Percentiles rank a stretch among this genome's conserved stretches.
These are phyloP conservation scores for Nothoprocta perdicaria DNA, from an alignment of 2,113 vertebrate species.

Conservation along the genomic window DNA sequence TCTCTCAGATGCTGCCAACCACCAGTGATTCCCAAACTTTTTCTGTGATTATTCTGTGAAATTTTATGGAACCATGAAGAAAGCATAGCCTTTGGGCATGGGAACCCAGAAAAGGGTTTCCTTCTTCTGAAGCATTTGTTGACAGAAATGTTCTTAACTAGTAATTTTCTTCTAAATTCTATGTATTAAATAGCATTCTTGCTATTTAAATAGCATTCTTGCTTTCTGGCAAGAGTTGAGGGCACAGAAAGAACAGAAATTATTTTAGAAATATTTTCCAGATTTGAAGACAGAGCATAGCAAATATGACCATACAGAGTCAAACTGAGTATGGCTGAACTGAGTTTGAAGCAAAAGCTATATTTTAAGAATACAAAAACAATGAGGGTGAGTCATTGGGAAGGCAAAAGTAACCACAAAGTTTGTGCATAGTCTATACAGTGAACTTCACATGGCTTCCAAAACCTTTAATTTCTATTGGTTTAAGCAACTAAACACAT, in stretches of 20 bases:
- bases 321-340: neutral
- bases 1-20: accelerated
- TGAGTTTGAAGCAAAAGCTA: conserved; percentile 52
- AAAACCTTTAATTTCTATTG: conserved; percentile 74
- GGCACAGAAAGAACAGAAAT: neutral
- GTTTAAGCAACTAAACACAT: conserved; percentile 67
- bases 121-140: neutral
- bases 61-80: neutral
- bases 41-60: neutral
- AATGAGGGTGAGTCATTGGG: conserved; percentile 63
- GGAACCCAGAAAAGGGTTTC: neutral
- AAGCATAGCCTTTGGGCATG: neutral
- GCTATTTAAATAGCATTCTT: neutral
- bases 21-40: neutral
- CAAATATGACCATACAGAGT: neutral
- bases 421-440: conserved; percentile 61
- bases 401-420: conserved; percentile 64
- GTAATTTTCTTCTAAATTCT: neutral
- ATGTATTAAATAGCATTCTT: neutral
- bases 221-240: neutral
- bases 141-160: neutral
- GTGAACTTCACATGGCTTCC: conserved; percentile 51
- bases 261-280: conserved; percentile 39
- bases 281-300: neutral
- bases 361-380: conserved; percentile 74